phyloP scores from a whole-genome alignment of 2,888 invertebrate species.

The Sussaba pulchella region DNA sequence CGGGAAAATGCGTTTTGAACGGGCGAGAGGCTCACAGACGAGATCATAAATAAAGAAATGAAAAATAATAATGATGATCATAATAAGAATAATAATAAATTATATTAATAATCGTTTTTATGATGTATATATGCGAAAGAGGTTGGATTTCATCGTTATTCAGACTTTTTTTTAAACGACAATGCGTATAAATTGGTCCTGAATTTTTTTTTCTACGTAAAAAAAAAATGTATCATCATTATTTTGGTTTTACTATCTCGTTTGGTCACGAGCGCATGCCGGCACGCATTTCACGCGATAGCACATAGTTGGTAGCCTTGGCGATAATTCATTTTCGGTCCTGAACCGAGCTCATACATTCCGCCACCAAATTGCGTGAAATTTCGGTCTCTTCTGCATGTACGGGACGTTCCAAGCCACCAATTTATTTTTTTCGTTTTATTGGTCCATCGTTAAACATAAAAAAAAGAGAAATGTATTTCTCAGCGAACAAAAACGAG shows the following conservation, averaged over 20 bases:
- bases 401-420: background rate
- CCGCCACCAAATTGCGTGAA: constrained; percentile 55
- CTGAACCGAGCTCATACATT: constrained; percentile 48
- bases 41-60: background rate
- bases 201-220: background rate
- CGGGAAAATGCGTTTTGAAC: constrained; percentile 23
- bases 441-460: background rate
- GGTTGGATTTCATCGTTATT: constrained; percentile 31
- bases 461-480: background rate
- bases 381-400: constrained; percentile 9
- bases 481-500: too few relatives aligned
- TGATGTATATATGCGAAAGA: constrained; percentile 36
- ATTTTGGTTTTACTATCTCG: background rate
- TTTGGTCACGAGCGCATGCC: constrained; percentile 9
- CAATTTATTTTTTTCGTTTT: background rate
- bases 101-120: constrained; percentile 72
- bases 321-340: constrained; percentile 50
- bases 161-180: constrained; percentile 4
- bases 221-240: too few relatives aligned
- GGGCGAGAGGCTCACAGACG: constrained; percentile 9
- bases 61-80: constrained; percentile 45
- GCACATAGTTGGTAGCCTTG: constrained; percentile 12
- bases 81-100: constrained; percentile 31
- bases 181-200: constrained; percentile 9
- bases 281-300: constrained; percentile 20